Evolutionary conservation across 2,797 vertebrate species (phyloP), one percentile per base, ranked within the genome.

Genomic region (Macropus fuliginosus): DNA sequence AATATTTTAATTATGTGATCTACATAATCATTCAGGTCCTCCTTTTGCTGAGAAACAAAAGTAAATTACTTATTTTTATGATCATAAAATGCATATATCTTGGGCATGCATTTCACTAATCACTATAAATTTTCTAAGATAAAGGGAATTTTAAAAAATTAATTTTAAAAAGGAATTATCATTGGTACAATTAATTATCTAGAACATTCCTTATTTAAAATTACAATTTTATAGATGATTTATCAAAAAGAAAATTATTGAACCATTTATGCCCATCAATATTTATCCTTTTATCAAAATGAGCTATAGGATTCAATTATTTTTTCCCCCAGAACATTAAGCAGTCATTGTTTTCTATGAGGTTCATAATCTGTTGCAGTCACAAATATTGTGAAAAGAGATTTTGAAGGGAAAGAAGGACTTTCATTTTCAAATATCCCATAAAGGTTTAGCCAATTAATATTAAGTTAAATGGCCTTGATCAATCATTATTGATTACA

Each of bases 1-100:
- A 95, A 92, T 94, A 96, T 92, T 93, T 95, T 92, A 96, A 95
- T 96, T 66, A 92, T 59, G 40, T 96, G 1, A 92, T 46, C 56
- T 66, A 93, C 14, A 91, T 50, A 96, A 57, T 74, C 29, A 56
- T 56, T 81, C 94, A 95, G 56, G 56, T 57, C 56, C 56, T n/a
- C 92, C 14, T 96, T 94, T 94, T 94, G 90, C 28, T 96, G 94
- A 56, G 93, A 62, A 95, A 95, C 92, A 92, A 92, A 92, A 92
- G 2, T 89, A 93, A 14, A 91, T 34, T 90, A 92, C 62, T 1
- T 94, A 94, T 56, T 55, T 92, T 94, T 93, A 94, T 95, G 52
- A 94, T 56, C 92, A 93, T 74, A 96, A 96, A 50, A 94, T 31
- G 55, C 13, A 46, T 66, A 92, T 90, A 18, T 87, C 54, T 93